Base-by-base conservation (phyloP, 2,797 vertebrate genomes). In the Mus caroli region DNA sequence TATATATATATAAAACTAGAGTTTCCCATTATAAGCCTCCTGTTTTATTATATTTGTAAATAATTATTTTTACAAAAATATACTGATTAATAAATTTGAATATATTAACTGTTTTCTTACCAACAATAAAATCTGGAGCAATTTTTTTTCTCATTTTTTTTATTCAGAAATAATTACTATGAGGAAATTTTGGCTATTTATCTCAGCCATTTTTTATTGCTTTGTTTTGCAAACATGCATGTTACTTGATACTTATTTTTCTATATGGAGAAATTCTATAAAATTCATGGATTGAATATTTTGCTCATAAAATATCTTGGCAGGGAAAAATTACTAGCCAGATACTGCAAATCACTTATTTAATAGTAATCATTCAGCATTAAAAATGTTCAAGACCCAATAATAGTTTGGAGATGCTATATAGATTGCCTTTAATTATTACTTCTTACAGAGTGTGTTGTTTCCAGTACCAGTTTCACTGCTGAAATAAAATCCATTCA, bases 281-380 rank as follows among this genome's bases (percentile, higher is more conserved):
- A 73, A 87, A 54, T 34, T 56, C 71, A 90, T 85, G 34, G 34
- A 90, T n/a, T 82, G 10, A 82, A 46, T 75, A 60, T 75, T 89
- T 60, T 92, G 88, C 64, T 77, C 46, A 90, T 20, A 82, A 31
- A 69, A 31, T 15, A 73, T n/a, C 50, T 80, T 94, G 8, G 34
- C 64, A 90, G 95, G 34, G 3, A 94, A 93, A 95, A 64, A 8
- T 95, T 94, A 20, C 37, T 77, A 88, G n/a, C 8, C 76, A 64
- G 2, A 62, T n/a, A 67, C 20, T 31, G 43, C 1, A 80, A 69
- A 22, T 24, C 58, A 91, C 85, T 85, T 75, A 62, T 90, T 92
- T 93, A 92, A 82, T 20, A 13, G 67, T 62, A 78, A 67, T 17
- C 14, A 80, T 78, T 90, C 14, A 86, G 76, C 92, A 71, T 31